Evolutionary conservation across 2,113 vertebrate genomes (phyloP).

Genomic region (Eurystomus gularis): DNA sequence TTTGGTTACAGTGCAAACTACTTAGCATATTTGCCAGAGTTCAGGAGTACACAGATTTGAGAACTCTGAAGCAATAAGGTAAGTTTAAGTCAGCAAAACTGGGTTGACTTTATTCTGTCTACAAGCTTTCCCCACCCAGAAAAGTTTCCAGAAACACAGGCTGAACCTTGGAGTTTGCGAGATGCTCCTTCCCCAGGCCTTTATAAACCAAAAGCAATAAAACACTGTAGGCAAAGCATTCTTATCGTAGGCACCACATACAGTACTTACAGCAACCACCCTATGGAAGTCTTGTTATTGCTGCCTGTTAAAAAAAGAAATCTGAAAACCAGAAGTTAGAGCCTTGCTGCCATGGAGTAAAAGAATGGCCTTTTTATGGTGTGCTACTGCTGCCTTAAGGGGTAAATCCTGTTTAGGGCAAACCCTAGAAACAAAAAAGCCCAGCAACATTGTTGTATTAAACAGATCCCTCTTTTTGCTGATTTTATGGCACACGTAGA

Average conservation of each 20-base stretch:
- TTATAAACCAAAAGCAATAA: conserved; percentile 32
- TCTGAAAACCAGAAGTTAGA: conserved; percentile 52
- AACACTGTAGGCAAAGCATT: conserved; percentile 5
- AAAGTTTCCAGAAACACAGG: conserved; percentile 37
- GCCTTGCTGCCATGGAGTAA: conserved; percentile 1
- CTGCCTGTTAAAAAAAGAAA: conserved; percentile 52
- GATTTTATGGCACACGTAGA: conserved; percentile 72
- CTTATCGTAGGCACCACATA: conserved; percentile 31
- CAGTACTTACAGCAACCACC: conserved; percentile 20
- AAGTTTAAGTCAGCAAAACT: neutral
- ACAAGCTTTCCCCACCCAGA: neutral
- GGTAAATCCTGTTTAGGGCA: conserved; percentile 60
- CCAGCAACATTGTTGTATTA: conserved; percentile 63
- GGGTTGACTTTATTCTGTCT: neutral
- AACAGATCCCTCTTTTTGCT: conserved; percentile 74
- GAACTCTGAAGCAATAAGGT: neutral
- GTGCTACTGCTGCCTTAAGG: conserved; percentile 74
- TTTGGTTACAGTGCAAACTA: neutral
- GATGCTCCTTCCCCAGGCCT: conserved; percentile 13
- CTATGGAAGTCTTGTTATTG: conserved; percentile 16
- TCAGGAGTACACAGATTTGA: neutral
- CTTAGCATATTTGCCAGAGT: neutral
- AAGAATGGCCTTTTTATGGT: conserved; percentile 67
- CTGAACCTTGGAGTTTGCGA: conserved; percentile 21
- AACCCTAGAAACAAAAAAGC: conserved; percentile 49